Conservation (phyloP, 2,113 vertebrate genomes). For the Syngnathus scovelli region DNA sequence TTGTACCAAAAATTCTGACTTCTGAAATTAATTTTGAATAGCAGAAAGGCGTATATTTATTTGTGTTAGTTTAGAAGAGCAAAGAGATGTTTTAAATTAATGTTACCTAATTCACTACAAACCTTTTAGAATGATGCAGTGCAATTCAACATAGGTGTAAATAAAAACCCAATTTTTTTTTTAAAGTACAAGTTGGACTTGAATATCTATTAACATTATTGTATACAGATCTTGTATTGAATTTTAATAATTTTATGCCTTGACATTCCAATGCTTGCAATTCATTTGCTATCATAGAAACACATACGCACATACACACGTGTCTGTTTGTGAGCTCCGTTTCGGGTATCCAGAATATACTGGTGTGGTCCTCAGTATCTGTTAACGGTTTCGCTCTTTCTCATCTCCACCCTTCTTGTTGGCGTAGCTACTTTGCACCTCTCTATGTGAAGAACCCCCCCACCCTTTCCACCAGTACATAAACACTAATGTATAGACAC, state of each 20-base stretch:
- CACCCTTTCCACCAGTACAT: constrained; percentile 13
- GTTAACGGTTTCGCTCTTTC: constrained; percentile 71
- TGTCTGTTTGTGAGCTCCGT: constrained; percentile 12
- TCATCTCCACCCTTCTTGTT: constrained; percentile 72
- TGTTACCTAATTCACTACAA: background rate
- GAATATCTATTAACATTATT: background rate
- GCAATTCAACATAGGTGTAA: background rate
- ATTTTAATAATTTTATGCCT: background rate
- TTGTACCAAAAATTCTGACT: background rate
- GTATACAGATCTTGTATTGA: background rate
- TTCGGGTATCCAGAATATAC: constrained; percentile 34
- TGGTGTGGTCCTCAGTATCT: constrained; percentile 65
- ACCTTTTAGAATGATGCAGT: background rate
- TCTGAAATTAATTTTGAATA: background rate
- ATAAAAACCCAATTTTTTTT: background rate
- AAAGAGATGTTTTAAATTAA: background rate
- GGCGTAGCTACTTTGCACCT: constrained; percentile 53
- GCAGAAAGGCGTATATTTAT: no score
- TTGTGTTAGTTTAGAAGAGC: background rate
- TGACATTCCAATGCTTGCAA: background rate
- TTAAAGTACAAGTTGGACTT: background rate
- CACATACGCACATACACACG: constrained; percentile 2
- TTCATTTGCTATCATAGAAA: background rate
- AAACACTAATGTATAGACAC: constrained; percentile 15
- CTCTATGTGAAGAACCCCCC: constrained; percentile 33